These are phyloP conservation scores for Prinia subflava DNA, from an alignment of 2,113 vertebrate species.

Conservation along the genomic window DNA sequence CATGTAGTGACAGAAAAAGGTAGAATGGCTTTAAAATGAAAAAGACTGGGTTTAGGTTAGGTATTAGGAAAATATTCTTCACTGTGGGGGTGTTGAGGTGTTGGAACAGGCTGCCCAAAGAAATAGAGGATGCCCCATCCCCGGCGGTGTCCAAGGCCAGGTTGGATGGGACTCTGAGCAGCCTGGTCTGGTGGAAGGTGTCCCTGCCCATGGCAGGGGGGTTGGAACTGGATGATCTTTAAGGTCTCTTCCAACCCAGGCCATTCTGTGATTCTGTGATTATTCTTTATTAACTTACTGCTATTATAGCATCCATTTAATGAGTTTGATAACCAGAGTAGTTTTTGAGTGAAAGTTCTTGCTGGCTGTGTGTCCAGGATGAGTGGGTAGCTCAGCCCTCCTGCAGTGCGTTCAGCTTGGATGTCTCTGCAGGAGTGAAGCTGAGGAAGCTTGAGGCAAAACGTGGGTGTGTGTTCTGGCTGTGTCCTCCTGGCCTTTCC, in stretches of 20 bases:
- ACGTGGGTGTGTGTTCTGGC: background rate
- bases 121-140: background rate
- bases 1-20: background rate
- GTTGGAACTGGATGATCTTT: background rate
- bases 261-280: background rate
- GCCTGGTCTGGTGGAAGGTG: background rate
- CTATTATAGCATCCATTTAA: background rate
- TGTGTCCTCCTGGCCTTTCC: background rate
- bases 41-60: background rate
- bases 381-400: background rate
- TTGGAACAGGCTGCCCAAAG: background rate
- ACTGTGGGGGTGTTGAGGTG: background rate
- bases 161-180: background rate
- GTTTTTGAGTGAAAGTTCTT: background rate
- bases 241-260: background rate
- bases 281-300: background rate
- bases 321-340: background rate
- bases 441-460: background rate
- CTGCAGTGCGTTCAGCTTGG: background rate
- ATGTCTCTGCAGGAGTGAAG: background rate
- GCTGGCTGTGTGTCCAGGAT: accelerated
- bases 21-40: background rate
- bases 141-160: background rate
- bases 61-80: background rate
- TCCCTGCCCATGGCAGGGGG: background rate